Evolutionary conservation across 2,113 vertebrate genomes (phyloP).

Genomic region (Felis catus): DNA sequence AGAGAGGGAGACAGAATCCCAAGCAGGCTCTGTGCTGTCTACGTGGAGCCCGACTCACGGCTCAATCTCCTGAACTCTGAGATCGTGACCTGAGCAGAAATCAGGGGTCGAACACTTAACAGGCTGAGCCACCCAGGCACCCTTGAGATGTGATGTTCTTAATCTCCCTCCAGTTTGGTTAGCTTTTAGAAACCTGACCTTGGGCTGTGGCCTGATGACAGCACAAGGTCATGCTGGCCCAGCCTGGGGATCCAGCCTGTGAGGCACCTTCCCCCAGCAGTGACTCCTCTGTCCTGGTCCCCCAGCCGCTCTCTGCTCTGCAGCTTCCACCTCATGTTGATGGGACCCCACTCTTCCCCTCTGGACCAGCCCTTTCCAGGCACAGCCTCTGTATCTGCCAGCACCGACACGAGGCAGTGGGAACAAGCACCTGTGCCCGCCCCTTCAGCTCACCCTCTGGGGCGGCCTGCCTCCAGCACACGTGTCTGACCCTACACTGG

Average conservation of each 20-base stretch:
- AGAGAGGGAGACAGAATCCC: too few relatives aligned
- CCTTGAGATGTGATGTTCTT: neutral
- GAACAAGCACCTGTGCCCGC: neutral
- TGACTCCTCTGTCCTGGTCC: neutral
- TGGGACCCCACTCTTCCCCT: neutral
- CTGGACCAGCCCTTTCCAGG: neutral
- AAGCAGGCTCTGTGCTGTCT: too few relatives aligned
- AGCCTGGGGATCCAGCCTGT: neutral
- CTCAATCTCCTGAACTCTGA: too few relatives aligned
- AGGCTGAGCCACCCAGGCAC: too few relatives aligned
- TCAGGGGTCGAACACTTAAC: too few relatives aligned
- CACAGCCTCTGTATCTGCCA: neutral
- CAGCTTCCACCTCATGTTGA: neutral
- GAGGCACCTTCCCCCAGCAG: neutral
- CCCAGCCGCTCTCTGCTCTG: neutral
- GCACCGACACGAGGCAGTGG: neutral
- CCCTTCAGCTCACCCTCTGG: neutral
- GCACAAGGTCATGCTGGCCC: too few relatives aligned
- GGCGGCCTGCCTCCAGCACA: neutral
- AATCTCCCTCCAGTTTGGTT: neutral
- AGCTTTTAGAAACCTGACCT: neutral
- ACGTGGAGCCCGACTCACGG: too few relatives aligned
- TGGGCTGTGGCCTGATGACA: neutral
- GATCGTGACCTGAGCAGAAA: too few relatives aligned
- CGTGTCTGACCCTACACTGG: too few relatives aligned